Percentiles rank a stretch among this genome's conserved stretches.
Evolutionary conservation across 2,888 invertebrate genomes (phyloP).

Genomic region (Pristionchus fissidentatus): DNA sequence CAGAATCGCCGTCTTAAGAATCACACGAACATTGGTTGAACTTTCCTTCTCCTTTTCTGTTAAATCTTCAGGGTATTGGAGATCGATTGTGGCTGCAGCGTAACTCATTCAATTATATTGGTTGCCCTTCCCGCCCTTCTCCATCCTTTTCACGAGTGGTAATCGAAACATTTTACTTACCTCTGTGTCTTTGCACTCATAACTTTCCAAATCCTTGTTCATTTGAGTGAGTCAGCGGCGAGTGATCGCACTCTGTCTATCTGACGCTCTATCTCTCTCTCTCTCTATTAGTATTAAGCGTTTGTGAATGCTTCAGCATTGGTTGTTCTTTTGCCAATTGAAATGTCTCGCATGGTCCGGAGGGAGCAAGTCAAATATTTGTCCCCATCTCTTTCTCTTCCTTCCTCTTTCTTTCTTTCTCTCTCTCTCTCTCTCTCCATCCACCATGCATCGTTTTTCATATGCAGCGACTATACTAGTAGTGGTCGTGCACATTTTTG

Average conservation of each 20-base stretch:
- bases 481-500: not conserved
- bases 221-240: slow-evolving; percentile 3
- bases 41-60: not conserved
- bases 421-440: slow-evolving; percentile 1
- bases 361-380: slow-evolving; percentile 18
- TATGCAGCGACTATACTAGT: not conserved
- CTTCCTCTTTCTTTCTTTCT: slow-evolving; percentile 7
- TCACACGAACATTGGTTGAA: too few relatives aligned
- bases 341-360: slow-evolving; percentile 7
- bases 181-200: not conserved
- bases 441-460: slow-evolving; percentile 19
- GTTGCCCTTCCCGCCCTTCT: not conserved
- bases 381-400: too few relatives aligned
- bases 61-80: not conserved
- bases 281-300: not conserved
- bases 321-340: slow-evolving; percentile 21
- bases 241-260: not conserved
- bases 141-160: not conserved
- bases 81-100: too few relatives aligned
- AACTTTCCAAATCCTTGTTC: not conserved
- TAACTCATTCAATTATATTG: too few relatives aligned
- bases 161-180: not conserved
- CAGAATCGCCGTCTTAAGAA: not conserved
- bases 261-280: not conserved
- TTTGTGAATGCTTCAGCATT: not conserved